Percentiles rank a stretch among this genome's conserved stretches.
These are phyloP conservation scores for Pinctada fucata DNA, from an alignment of 2,888 invertebrate genomes.

Conservation along the genomic window DNA sequence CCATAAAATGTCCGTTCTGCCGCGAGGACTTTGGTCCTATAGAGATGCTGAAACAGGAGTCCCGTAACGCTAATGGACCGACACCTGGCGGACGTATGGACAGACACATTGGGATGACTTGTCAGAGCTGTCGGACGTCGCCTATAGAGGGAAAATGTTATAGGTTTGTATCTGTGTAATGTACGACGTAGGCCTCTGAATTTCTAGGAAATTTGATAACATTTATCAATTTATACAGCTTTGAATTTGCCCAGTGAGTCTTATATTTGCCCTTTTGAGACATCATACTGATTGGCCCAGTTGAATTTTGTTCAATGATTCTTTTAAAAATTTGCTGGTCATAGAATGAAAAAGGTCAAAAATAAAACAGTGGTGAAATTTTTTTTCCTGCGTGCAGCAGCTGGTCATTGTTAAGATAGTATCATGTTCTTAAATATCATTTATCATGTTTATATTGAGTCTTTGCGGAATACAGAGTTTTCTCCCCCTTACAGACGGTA, in stretches of 20 bases:
- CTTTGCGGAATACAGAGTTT: no score
- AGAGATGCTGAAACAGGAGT: slow-evolving; percentile 72
- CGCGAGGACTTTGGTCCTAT: slow-evolving; percentile 76
- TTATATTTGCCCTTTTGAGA: not conserved
- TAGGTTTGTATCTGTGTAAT: slow-evolving; percentile 59
- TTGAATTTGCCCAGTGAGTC: not conserved
- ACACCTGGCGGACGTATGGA: slow-evolving; percentile 60
- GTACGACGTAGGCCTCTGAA: not conserved
- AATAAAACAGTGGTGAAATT: no score
- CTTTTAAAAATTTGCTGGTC: not conserved
- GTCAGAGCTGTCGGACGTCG: slow-evolving; percentile 67
- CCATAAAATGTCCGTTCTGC: slow-evolving; percentile 76
- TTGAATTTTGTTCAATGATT: not conserved
- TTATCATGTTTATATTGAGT: no score
- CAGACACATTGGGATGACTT: slow-evolving; percentile 68
- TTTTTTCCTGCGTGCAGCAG: no score
- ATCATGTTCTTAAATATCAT: no score
- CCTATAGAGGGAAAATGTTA: slow-evolving; percentile 76
- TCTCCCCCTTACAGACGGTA: no score
- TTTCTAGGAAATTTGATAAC: no score
- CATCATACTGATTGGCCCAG: not conserved
- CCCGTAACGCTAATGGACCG: slow-evolving; percentile 65
- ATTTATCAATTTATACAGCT: not conserved
- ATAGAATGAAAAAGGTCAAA: not conserved
- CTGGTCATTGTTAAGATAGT: no score